Percentiles rank a stretch among this genome's conserved stretches.
Conservation (phyloP, 2,797 vertebrate genomes). For the Periophthalmus magnuspinnatus region DNA sequence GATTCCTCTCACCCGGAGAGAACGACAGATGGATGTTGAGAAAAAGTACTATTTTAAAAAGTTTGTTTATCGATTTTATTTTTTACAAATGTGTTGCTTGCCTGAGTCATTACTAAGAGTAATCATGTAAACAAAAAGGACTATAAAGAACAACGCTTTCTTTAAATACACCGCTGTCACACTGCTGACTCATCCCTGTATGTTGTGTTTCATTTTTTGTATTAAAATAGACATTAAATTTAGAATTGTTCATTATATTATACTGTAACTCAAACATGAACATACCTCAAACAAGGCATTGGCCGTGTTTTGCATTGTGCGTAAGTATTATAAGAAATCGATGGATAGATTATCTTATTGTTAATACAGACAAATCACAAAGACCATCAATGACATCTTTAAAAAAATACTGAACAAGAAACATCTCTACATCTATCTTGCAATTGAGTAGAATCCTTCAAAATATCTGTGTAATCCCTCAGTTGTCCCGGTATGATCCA, state of each 20-base stretch:
- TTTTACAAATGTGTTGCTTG: neutral
- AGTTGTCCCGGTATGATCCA: too few relatives aligned
- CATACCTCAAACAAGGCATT: neutral
- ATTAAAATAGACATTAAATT: neutral
- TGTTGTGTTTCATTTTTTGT: neutral
- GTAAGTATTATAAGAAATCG: too few relatives aligned
- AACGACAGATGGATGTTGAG: conserved; percentile 10
- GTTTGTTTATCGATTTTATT: neutral
- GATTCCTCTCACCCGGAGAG: neutral
- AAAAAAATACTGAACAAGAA: too few relatives aligned
- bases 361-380: too few relatives aligned
- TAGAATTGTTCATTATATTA: neutral
- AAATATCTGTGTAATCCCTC: too few relatives aligned
- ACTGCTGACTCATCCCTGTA: neutral
- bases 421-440: too few relatives aligned
- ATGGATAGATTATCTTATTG: too few relatives aligned
- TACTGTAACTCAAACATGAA: neutral
- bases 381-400: too few relatives aligned
- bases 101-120: neutral
- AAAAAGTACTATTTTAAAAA: neutral
- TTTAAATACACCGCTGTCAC: neutral
- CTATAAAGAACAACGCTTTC: neutral
- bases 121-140: conserved; percentile 1
- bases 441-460: too few relatives aligned
- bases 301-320: neutral